Percentiles rank a stretch among this genome's conserved stretches.
Evolutionary conservation across 1,140 invertebrate species (phyloP).

Genomic region (Kradibia gibbosae): DNA sequence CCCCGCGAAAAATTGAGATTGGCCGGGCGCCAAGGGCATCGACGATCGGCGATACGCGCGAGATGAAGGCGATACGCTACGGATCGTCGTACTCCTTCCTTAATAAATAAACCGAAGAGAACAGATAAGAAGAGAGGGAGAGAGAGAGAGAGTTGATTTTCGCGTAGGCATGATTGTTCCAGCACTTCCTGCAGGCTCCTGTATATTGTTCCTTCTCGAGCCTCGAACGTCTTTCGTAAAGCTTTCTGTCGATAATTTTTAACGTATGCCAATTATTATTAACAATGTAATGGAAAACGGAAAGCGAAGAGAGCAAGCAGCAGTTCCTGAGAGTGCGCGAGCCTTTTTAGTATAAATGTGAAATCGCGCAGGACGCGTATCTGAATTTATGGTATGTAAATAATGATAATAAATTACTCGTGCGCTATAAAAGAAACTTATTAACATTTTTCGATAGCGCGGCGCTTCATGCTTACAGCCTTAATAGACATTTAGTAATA

Average conservation of each 20-base stretch:
- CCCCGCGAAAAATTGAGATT: conserved; percentile 12
- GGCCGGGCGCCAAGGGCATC: background rate
- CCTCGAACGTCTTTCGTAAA: background rate
- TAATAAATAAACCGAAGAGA: too few relatives aligned
- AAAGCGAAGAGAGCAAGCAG: too few relatives aligned
- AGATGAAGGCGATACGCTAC: background rate
- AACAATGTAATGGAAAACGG: too few relatives aligned
- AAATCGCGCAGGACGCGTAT: background rate
- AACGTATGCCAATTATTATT: background rate
- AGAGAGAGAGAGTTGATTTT: conserved; percentile 20
- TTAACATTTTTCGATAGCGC: background rate
- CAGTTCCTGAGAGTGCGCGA: too few relatives aligned
- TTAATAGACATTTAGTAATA: background rate
- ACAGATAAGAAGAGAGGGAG: too few relatives aligned
- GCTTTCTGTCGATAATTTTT: too few relatives aligned
- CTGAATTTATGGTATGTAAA: background rate
- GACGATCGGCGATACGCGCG: background rate
- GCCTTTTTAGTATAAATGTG: too few relatives aligned
- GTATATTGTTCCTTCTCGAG: background rate
- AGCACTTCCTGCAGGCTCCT: background rate
- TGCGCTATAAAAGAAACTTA: background rate
- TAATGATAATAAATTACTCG: background rate
- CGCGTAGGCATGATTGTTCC: background rate
- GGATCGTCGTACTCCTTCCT: background rate
- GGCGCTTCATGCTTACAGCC: background rate